These are phyloP conservation scores for Perizoma flavofasciatum DNA, from an alignment of 2,888 invertebrate species.

Conservation along the genomic window DNA sequence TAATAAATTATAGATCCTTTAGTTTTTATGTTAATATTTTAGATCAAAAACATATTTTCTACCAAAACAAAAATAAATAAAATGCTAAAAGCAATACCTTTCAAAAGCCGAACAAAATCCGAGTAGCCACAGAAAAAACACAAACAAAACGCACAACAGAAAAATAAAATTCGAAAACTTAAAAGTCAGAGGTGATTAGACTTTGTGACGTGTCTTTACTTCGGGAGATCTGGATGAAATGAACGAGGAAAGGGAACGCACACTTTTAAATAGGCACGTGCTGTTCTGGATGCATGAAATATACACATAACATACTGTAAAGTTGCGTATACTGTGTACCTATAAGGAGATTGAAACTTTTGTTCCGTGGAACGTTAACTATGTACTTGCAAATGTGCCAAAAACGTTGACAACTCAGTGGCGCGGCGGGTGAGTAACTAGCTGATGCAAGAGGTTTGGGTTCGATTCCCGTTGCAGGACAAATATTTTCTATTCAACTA, in stretches of 20 bases:
- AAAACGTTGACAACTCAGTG: no score
- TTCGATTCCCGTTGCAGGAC: no score
- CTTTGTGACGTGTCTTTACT: slow-evolving; percentile 40
- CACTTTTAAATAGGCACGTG: slow-evolving; percentile 21
- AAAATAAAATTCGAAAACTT: slow-evolving; percentile 4
- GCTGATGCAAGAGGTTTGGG: no score
- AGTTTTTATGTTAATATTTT: no score
- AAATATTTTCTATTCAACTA: no score
- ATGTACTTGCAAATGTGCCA: no score
- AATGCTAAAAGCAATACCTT: slow-evolving; percentile 13
- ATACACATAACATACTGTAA: not conserved
- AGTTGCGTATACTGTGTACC: not conserved
- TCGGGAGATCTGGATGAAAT: slow-evolving; percentile 58
- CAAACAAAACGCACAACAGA: not conserved
- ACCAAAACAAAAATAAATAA: slow-evolving; percentile 28
- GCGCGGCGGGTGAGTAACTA: no score
- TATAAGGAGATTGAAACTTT: not conserved
- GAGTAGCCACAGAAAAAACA: no score
- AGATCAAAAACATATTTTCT: no score
- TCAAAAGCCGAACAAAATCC: no score
- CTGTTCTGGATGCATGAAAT: slow-evolving; percentile 11
- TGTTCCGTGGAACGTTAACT: not conserved
- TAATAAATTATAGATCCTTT: no score
- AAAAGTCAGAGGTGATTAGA: no score
- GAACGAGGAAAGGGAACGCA: slow-evolving; percentile 49